A percentile compares a stretch with the other conserved stretches of the same genome.
phyloP scores from a whole-genome alignment of 30 jellyfish, hydroid and myxozoan genomes.

The Pelagia noctiluca region DNA sequence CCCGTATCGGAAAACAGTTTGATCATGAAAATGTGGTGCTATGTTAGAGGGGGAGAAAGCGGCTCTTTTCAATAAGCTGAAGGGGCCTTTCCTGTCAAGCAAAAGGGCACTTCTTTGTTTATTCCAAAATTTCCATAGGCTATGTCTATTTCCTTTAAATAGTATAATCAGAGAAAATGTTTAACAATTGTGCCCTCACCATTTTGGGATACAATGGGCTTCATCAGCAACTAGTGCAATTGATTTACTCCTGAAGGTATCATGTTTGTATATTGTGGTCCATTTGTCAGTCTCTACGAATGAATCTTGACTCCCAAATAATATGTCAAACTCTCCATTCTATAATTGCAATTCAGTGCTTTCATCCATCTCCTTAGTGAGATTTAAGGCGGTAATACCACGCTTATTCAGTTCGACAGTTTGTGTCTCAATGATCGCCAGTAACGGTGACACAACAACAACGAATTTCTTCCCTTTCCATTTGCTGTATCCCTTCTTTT shows the following conservation, averaged over 20 bases:
- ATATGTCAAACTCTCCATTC: too few relatives aligned
- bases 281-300: too few relatives aligned
- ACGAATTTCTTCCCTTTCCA: too few relatives aligned
- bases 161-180: too few relatives aligned
- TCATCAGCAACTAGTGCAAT: too few relatives aligned
- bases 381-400: slow-evolving; percentile 16
- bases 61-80: not conserved
- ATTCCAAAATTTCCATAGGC: not conserved
- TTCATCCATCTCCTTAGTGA: slow-evolving; percentile 28
- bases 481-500: too few relatives aligned
- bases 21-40: not conserved
- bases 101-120: too few relatives aligned
- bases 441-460: not conserved
- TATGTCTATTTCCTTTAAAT: not conserved
- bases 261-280: not conserved
- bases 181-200: slow-evolving; percentile 13
- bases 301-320: too few relatives aligned
- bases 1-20: not conserved
- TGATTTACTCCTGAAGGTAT: not conserved
- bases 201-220: slow-evolving; percentile 37
- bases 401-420: slow-evolving; percentile 21
- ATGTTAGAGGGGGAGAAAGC: too few relatives aligned
- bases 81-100: too few relatives aligned
- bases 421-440: not conserved
- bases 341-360: not conserved